Evolutionary conservation across 1,140 invertebrate genomes (phyloP).

Genomic region (Acyrthosiphon pisum): DNA sequence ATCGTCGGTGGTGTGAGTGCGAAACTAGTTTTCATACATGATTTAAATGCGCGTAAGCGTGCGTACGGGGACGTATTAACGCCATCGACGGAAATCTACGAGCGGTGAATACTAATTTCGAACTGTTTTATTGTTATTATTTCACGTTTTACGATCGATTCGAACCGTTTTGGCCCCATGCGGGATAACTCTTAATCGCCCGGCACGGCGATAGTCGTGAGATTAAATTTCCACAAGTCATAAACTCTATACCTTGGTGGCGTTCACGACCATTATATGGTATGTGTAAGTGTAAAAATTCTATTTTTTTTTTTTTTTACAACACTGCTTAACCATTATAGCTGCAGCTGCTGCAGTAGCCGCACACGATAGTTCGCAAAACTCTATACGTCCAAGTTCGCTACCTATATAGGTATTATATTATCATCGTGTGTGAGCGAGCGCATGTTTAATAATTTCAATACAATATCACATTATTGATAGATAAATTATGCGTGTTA

Average conservation of each 20-base stretch:
- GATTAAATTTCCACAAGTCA: constrained; percentile 22
- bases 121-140: constrained; percentile 31
- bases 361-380: background rate
- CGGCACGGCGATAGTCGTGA: background rate
- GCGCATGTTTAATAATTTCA: background rate
- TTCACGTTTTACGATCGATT: constrained; percentile 23
- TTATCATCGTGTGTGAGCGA: no score
- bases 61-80: background rate
- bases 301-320: background rate
- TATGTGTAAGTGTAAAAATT: background rate
- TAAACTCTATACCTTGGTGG: background rate
- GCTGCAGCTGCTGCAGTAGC: background rate
- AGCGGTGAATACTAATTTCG: constrained; percentile 27
- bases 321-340: background rate
- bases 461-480: background rate
- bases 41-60: background rate
- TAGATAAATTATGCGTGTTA: background rate
- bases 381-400: background rate
- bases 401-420: no score
- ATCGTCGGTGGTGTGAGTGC: background rate
- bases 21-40: background rate
- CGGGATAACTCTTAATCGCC: background rate
- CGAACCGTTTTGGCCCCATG: background rate
- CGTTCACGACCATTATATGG: background rate
- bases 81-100: background rate